These are phyloP conservation scores for Acanthacorydalis orientalis DNA, from an alignment of 2,888 invertebrate species.

Conservation along the genomic window DNA sequence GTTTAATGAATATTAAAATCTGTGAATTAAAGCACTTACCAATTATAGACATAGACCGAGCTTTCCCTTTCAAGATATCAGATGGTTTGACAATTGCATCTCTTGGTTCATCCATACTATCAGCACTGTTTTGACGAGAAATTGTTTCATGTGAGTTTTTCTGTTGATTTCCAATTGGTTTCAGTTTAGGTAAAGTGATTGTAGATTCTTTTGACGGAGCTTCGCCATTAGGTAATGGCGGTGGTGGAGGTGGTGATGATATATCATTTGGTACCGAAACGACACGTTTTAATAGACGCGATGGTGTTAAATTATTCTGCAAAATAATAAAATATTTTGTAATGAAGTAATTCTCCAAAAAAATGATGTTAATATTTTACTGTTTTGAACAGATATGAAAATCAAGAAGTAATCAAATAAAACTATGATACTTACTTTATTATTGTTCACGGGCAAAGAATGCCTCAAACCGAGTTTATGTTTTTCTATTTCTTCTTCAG, in stretches of 20 bases:
- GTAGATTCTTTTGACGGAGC: constrained; percentile 15
- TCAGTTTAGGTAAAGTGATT: neutral
- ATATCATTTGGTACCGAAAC: constrained; percentile 36
- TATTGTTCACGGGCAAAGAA: constrained; percentile 20
- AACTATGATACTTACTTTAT: constrained; percentile 7
- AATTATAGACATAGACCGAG: constrained; percentile 36
- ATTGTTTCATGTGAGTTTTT: neutral
- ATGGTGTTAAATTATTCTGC: constrained; percentile 3
- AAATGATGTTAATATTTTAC: too few species aligned
- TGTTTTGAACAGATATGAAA: too few species aligned
- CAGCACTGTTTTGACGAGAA: neutral
- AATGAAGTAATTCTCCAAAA: too few species aligned
- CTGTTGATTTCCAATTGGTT: neutral
- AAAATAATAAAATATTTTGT: neutral
- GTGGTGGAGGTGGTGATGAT: constrained; percentile 46
- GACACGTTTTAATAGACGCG: constrained; percentile 32
- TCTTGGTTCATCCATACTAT: constrained; percentile 30
- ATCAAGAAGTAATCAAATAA: too few species aligned
- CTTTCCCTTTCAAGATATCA: constrained; percentile 41
- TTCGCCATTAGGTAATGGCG: constrained; percentile 35
- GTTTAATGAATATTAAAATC: too few species aligned
- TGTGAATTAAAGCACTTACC: constrained; percentile 22
- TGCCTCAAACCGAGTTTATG: constrained; percentile 21
- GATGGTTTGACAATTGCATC: constrained; percentile 51
- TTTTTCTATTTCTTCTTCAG: constrained; percentile 22